A percentile compares a stretch with the other conserved stretches of the same genome.
These are phyloP conservation scores for Tenodera sinensis DNA, from an alignment of 2,888 invertebrate genomes.

Conservation along the genomic window DNA sequence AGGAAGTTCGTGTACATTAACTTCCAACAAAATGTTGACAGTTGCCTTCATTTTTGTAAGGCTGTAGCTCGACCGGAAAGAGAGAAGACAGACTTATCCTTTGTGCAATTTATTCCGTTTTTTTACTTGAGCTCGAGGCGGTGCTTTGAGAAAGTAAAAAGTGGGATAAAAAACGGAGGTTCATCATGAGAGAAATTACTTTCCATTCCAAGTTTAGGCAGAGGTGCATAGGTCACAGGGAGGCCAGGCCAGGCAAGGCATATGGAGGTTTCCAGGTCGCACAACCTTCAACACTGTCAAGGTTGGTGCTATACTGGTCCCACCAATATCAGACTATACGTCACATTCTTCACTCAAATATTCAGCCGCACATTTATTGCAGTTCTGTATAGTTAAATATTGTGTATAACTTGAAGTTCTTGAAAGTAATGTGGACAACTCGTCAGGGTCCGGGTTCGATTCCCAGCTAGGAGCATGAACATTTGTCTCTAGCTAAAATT, in stretches of 20 bases:
- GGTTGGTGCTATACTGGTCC: background rate
- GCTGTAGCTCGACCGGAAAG: background rate
- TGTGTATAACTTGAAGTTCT: too few relatives aligned
- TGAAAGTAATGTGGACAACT: too few relatives aligned
- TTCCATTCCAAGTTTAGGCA: background rate
- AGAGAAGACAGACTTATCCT: background rate
- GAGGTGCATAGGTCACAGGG: background rate
- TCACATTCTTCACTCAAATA: too few relatives aligned
- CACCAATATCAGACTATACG: too few relatives aligned
- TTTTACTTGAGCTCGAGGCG: background rate
- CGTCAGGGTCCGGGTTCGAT: too few relatives aligned
- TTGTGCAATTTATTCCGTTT: background rate
- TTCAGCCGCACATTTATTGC: too few relatives aligned
- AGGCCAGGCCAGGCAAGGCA: background rate
- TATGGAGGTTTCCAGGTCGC: background rate
- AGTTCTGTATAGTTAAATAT: too few relatives aligned
- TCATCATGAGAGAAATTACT: background rate
- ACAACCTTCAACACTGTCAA: background rate
- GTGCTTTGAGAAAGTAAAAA: background rate
- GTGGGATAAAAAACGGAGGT: background rate
- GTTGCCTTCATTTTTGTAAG: too few relatives aligned
- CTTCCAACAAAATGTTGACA: too few relatives aligned
- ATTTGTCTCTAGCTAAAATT: too few relatives aligned
- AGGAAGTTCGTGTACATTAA: too few relatives aligned
- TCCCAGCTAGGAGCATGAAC: too few relatives aligned